Conservation (phyloP, 2,888 invertebrate genomes). For the Nomada lathburiana region DNA sequence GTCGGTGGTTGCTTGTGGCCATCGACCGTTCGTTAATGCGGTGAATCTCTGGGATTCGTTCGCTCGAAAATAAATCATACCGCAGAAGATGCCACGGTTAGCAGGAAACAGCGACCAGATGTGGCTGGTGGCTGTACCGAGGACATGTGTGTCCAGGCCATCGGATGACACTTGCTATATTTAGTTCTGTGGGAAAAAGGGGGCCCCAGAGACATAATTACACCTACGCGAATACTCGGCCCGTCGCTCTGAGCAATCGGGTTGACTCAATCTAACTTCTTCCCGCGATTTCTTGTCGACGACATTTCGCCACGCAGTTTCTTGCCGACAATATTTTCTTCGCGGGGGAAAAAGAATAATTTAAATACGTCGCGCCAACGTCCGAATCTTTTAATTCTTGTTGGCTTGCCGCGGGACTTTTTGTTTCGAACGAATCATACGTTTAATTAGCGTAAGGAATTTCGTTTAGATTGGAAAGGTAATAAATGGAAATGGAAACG, state of each 20-base stretch:
- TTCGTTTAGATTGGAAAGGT: too few relatives aligned
- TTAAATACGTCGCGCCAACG: not conserved
- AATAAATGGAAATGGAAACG: slow-evolving; percentile 20
- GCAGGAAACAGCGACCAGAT: slow-evolving; percentile 73
- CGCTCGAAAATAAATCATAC: slow-evolving; percentile 76
- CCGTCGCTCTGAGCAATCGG: slow-evolving; percentile 5
- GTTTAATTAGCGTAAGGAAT: too few relatives aligned
- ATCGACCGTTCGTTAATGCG: slow-evolving; percentile 5
- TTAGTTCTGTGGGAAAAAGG: slow-evolving; percentile 83
- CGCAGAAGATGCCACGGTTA: slow-evolving; percentile 63
- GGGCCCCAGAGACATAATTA: slow-evolving; percentile 73
- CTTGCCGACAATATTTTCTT: too few relatives aligned
- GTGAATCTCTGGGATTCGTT: slow-evolving; percentile 64
- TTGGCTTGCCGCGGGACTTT: not conserved
- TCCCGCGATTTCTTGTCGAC: not conserved
- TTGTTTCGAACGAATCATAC: too few relatives aligned
- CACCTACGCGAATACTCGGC: slow-evolving; percentile 62
- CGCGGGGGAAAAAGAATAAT: too few relatives aligned
- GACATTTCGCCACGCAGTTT: too few relatives aligned
- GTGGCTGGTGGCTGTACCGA: slow-evolving; percentile 47
- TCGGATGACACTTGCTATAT: slow-evolving; percentile 81
- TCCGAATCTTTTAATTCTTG: not conserved
- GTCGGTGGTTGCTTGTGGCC: not conserved
- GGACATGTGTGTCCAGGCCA: slow-evolving; percentile 79
- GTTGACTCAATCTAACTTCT: not conserved